Evolutionary conservation across 2,888 invertebrate genomes (phyloP).

Genomic region (Aquatica leii): DNA sequence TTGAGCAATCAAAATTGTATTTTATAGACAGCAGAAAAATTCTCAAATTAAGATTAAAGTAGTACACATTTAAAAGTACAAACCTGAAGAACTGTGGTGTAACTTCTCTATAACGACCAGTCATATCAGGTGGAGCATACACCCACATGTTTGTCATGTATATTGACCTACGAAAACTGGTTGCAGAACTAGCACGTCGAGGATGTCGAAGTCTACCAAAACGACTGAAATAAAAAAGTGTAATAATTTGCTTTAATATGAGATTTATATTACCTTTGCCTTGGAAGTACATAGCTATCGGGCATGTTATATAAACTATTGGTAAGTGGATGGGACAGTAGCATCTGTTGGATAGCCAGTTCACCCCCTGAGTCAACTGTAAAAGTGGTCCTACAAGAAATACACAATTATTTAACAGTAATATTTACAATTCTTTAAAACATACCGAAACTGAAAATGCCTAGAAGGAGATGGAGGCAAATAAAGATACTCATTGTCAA

Average conservation of each 20-base stretch:
- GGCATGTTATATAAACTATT: slow-evolving; percentile 25
- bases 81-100: slow-evolving; percentile 80
- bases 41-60: too few species aligned
- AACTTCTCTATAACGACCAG: slow-evolving; percentile 76
- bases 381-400: slow-evolving; percentile 73
- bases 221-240: slow-evolving; percentile 6
- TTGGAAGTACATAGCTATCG: slow-evolving; percentile 18
- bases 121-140: slow-evolving; percentile 72
- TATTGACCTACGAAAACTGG: slow-evolving; percentile 72
- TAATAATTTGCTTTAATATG: background rate
- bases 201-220: slow-evolving; percentile 33
- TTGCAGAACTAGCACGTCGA: slow-evolving; percentile 49
- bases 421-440: too few species aligned
- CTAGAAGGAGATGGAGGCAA: slow-evolving; percentile 50
- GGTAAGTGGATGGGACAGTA: slow-evolving; percentile 60
- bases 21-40: too few species aligned
- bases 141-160: slow-evolving; percentile 83
- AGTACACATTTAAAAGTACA: too few species aligned
- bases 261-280: slow-evolving; percentile 16
- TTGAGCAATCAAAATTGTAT: too few species aligned
- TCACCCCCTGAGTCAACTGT: slow-evolving; percentile 70
- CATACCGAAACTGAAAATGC: slow-evolving; percentile 60
- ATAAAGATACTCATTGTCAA: slow-evolving; percentile 50
- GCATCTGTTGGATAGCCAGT: slow-evolving; percentile 67
- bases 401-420: too few species aligned